phyloP scores from a whole-genome alignment of 1,140 invertebrate species.

The Zaprionus inermis region DNA sequence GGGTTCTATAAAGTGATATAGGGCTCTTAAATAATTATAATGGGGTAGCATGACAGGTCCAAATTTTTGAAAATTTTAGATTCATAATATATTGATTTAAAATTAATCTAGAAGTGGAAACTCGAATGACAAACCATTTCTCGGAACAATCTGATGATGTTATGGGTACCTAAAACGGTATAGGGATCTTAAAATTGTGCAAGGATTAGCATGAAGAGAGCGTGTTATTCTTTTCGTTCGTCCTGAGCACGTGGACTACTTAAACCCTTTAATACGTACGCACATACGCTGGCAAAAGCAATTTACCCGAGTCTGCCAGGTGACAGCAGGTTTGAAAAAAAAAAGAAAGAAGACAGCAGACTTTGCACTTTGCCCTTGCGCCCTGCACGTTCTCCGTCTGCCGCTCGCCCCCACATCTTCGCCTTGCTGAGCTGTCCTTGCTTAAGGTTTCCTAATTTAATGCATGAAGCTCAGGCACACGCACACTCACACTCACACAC shows the following conservation, averaged over 20 bases:
- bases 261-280: constrained; percentile 58
- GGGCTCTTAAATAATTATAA: too few relatives aligned
- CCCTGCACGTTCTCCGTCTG: background rate
- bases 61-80: too few relatives aligned
- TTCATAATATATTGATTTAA: too few relatives aligned
- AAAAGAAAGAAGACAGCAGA: constrained; percentile 19
- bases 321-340: constrained; percentile 22
- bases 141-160: too few relatives aligned
- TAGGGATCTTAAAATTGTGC: too few relatives aligned
- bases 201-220: background rate
- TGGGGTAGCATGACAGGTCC: too few relatives aligned
- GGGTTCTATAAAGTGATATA: too few relatives aligned
- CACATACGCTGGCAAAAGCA: constrained; percentile 12
- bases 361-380: constrained; percentile 1
- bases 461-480: constrained; percentile 68
- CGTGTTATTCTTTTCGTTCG: background rate
- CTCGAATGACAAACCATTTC: too few relatives aligned
- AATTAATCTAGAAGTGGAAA: too few relatives aligned
- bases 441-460: constrained; percentile 64
- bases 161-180: too few relatives aligned
- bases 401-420: background rate
- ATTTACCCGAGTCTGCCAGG: constrained; percentile 30
- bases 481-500: background rate
- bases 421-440: background rate
- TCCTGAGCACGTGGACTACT: background rate